Evolutionary conservation across 2,113 vertebrate species (phyloP), one percentile per base, ranked within the genome.

Genomic region (Lates calcarifer): DNA sequence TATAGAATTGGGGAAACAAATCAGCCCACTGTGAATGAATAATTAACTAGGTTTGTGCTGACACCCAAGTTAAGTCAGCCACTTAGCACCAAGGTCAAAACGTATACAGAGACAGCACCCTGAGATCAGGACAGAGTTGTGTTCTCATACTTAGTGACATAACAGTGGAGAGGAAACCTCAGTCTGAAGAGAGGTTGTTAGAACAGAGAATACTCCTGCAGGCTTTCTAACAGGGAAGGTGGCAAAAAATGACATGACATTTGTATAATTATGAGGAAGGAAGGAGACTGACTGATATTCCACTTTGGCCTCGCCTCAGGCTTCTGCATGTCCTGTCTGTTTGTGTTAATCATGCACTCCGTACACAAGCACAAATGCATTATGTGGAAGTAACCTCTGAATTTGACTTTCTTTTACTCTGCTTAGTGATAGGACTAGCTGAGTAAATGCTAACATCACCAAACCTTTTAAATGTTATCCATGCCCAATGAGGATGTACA

Each of bases 11-110:
- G 26, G 43, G 18, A 0, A 22, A 51, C 26, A 68, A 69, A 22
- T 55, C 66, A 43, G 37, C 20, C 71, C 39, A 65, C 41, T 76
- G 35, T 79, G 49, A 56, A 91, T 94, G 63, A 92, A 94, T 87
- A 81, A 92, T 94, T 92, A 87, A 94, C 67, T 4, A 72, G 49
- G 68, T 84, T 37, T 90, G 72, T 88, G 90, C 91, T 80, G 74
- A 86, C 84, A 69, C 81, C 74, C 43, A 28, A 20, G 31, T 28
- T 57, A 18, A 73, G 17, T 61, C 33, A 72, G 56, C 61, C 75
- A 61, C 75, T 82, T 68, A 60, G 11, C 73, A 79, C n/a, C 82
- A 88, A 90, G 90, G 87, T 91, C 80, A 84, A 39, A 60, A 64
- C 22, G 11, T 47, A 47, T 28, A 10, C 18, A 26, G 45, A 76